Base-by-base conservation (phyloP, 2,888 invertebrate genomes). In the Xestobium rufovillosum region DNA sequence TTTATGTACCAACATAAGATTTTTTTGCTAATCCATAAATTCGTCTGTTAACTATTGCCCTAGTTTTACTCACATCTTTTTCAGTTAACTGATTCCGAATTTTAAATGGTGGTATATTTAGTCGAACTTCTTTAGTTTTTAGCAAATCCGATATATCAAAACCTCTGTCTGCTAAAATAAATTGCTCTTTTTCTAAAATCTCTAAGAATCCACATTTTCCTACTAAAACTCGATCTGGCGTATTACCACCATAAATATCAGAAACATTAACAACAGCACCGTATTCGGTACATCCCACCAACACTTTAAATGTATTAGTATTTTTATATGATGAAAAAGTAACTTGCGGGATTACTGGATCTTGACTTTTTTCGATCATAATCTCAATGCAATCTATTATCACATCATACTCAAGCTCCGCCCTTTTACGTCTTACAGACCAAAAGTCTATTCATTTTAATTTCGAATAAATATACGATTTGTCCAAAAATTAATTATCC, bases 261-360 rank as follows among this genome's bases (percentile, higher is more conserved):
- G 31, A 37, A 15, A 38, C 26, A 33, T 26, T 33, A 14, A 14
- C 9, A 9, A 30, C 8, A n/a, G 8, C 12, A n/a, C 30, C 36
- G 6, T 30, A 9, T 14, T 30, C 38, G 11, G 34, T 34, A 14
- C 33, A 16, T 10, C 31, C 41, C 23, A 34, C 26, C 9, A 41
- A 31, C 12, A 38, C 27, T 38, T 41, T 35, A 28, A 34, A 41
- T 6, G 41, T 41, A 33, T 34, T 41, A 14, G 31, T 38, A 6
- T 29, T 28, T 14, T 38, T 17, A 15, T 41, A 41, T n/a, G 29
- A 23, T 8, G 37, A 41, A 14, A 34, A 33, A 13, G 36, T 38
- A 9, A 32, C 29, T 31, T 38, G 41, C 14, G 32, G 32, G 12
- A 32, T 32, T 14, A 26, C 13, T n/a, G 37, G 37, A 26, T 32